Evolutionary conservation across 1,140 invertebrate species (phyloP).

Genomic region (Phymorhynchus buccinoides): DNA sequence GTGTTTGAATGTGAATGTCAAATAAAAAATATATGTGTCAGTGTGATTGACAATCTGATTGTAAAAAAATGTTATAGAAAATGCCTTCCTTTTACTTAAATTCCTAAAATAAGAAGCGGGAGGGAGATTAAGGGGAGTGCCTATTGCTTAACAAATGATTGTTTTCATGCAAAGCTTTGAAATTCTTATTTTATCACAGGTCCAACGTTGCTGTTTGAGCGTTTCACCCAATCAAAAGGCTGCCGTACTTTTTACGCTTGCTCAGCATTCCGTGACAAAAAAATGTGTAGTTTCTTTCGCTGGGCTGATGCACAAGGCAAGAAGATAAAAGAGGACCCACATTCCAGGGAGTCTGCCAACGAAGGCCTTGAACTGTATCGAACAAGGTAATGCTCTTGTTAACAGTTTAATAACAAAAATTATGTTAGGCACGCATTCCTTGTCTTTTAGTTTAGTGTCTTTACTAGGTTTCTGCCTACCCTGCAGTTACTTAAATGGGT

Average conservation of each 20-base stretch:
- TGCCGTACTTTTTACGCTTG: conserved; percentile 81
- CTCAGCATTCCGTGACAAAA: conserved; percentile 84
- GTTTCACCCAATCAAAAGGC: conserved; percentile 63
- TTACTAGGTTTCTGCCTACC: background rate
- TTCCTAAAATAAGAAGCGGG: no score
- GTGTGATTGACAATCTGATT: no score
- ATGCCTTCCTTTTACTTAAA: no score
- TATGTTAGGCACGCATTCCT: background rate
- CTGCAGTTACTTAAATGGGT: no score
- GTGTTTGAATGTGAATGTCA: no score
- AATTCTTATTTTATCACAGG: conserved; percentile 70
- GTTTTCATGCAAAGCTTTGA: background rate
- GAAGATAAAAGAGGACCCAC: conserved; percentile 4
- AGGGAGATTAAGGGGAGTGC: no score
- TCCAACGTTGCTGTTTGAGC: conserved; percentile 82
- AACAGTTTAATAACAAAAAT: background rate
- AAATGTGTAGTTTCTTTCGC: conserved; percentile 81
- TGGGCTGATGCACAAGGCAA: conserved; percentile 54
- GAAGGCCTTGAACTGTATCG: background rate
- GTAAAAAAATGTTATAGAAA: no score
- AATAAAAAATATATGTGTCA: no score
- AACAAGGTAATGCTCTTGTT: background rate
- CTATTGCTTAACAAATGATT: no score
- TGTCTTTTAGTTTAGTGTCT: background rate
- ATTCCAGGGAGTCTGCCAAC: background rate